Evolutionary conservation across 2,113 vertebrate genomes (phyloP).

Genomic region (Accipiter virgatus): DNA sequence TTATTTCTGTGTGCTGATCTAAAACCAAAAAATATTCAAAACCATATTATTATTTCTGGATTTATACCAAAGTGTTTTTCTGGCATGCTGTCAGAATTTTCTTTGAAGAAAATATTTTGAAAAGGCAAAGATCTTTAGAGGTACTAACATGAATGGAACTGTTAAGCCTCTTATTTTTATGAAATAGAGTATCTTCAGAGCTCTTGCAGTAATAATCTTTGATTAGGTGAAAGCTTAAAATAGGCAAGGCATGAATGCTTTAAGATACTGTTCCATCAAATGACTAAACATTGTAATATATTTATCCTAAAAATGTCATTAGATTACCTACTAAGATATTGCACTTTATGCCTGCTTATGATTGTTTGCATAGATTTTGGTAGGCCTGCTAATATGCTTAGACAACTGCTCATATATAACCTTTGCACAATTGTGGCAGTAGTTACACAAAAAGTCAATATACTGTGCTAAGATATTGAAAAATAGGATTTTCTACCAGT

Average conservation of each 20-base stretch:
- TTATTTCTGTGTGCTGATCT: background rate
- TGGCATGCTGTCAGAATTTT: background rate
- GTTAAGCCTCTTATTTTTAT: background rate
- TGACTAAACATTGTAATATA: background rate
- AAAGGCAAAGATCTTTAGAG: background rate
- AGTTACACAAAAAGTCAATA: background rate
- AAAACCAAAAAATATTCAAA: background rate
- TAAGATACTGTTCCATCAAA: background rate
- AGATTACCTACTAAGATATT: background rate
- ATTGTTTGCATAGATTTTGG: conserved; percentile 30
- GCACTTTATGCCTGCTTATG: background rate
- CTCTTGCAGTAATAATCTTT: background rate
- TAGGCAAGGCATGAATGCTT: background rate
- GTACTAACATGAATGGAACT: background rate
- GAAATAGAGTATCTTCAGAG: background rate
- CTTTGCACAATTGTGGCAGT: background rate
- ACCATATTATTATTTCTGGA: background rate
- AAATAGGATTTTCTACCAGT: background rate
- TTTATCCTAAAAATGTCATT: conserved; percentile 13
- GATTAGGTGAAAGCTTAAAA: conserved; percentile 8
- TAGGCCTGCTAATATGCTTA: background rate
- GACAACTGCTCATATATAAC: background rate
- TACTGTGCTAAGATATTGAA: background rate
- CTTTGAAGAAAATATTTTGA: background rate
- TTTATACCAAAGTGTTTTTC: background rate